phyloP scores from a whole-genome alignment of 2,113 vertebrate genomes.

The rat (Rattus norvegicus) region DNA sequence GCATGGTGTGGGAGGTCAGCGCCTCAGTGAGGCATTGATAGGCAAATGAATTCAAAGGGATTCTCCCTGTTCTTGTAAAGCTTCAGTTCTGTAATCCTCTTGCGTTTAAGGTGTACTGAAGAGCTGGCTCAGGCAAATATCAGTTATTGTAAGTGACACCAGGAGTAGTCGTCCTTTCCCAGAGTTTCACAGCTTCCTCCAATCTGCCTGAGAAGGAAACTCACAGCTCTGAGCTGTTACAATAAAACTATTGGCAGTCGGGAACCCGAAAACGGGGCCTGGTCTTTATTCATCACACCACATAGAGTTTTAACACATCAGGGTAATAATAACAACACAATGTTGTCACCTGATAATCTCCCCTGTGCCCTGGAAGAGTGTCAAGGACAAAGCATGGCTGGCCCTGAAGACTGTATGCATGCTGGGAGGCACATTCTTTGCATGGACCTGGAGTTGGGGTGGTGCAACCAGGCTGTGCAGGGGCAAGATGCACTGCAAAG shows the following conservation, averaged over 20 bases:
- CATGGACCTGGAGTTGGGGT: neutral
- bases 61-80: neutral
- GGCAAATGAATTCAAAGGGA: slow-evolving; percentile 66
- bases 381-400: neutral
- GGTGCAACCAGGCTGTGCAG: neutral
- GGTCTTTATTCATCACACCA: slow-evolving; percentile 71
- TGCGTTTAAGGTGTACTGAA: neutral
- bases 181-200: slow-evolving; percentile 63
- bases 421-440: neutral
- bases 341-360: neutral
- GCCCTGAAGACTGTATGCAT: neutral
- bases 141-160: neutral
- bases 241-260: slow-evolving; percentile 67
- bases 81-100: neutral
- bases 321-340: slow-evolving; percentile 54
- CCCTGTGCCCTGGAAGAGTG: neutral
- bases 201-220: slow-evolving; percentile 66
- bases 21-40: slow-evolving; percentile 11
- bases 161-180: neutral
- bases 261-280: slow-evolving; percentile 72
- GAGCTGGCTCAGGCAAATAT: neutral
- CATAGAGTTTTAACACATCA: slow-evolving; percentile 68
- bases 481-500: neutral
- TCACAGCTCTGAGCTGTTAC: slow-evolving; percentile 40
- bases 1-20: slow-evolving; percentile 44